Base-by-base conservation (phyloP, 2,113 vertebrate genomes). In the Chrysemys picta region DNA sequence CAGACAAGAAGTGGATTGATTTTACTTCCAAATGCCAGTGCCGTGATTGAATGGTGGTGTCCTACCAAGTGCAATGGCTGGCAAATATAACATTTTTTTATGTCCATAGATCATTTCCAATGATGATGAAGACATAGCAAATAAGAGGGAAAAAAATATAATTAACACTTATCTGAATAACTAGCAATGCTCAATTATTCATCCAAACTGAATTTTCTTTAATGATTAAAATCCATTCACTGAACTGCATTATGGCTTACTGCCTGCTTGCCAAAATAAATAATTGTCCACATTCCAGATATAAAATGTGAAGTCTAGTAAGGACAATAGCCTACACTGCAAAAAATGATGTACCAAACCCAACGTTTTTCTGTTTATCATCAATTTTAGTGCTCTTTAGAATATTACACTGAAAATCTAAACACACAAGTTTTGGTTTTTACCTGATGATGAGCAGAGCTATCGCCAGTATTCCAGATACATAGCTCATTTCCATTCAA, bases 41-140 rank as follows among this genome's bases (percentile, higher is more conserved):
- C 98, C 80, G 98, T 98, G 88, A 99, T 97, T 25, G 98, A 94
- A 56, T 98, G 95, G 87, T 96, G 96, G 93, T 99, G 99, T 65
- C 99, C 99, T 94, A 96, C 98, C 8, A 99, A 97, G 86, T 35
- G 54, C 2, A 99, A 88, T 21, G 98, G 94, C 98, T 99, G 80
- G 80, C 42, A 96, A 95, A 87, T 4, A 5, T 9, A 95, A 50
- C 6, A 90, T 9, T 82, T 42, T 47, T 42, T 47, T 91, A 89
- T n/a, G 35, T n/a, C 65, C 2, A 78, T 9, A 0, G 72, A 62
- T 87, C 12, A 86, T 47, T 80, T 85, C 3, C 76, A 85, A 91
- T 42, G 11, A 5, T 53, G 50, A 82, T 17, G 24, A 91, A 17
- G 24, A 62, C 31, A 82, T 11, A 85, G 75, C 1, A 86, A 83